These are phyloP conservation scores for Spilogale gracilis DNA, from an alignment of 2,113 vertebrate genomes.

Conservation along the genomic window DNA sequence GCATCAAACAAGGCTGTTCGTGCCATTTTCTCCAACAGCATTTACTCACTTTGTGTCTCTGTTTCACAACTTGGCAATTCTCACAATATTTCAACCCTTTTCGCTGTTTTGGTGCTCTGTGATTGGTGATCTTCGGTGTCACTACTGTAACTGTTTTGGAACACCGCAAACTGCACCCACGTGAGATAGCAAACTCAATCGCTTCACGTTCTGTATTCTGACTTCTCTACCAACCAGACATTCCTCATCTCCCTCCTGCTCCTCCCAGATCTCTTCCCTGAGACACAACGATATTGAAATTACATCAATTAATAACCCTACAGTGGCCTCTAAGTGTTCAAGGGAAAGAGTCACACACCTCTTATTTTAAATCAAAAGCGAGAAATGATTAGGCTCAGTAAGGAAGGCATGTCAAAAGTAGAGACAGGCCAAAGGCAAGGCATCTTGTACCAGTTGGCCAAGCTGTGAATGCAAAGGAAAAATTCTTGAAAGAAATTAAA, in stretches of 20 bases:
- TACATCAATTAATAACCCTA: neutral
- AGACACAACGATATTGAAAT: neutral
- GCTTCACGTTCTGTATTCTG: neutral
- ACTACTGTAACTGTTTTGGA: neutral
- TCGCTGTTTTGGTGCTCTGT: neutral
- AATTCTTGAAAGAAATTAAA: neutral
- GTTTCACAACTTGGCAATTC: neutral
- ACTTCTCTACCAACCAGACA: neutral
- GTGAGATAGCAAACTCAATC: neutral
- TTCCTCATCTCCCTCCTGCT: neutral
- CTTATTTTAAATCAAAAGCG: neutral
- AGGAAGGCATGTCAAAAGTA: neutral
- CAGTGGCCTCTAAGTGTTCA: neutral
- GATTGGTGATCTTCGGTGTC: neutral
- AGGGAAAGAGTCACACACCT: neutral
- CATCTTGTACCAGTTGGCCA: neutral
- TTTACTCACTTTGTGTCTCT: neutral
- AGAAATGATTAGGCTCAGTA: neutral
- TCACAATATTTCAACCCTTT: neutral
- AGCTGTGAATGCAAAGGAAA: neutral
- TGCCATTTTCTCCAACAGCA: neutral
- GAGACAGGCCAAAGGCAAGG: neutral
- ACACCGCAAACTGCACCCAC: neutral
- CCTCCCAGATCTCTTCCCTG: neutral
- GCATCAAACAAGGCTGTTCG: neutral